phyloP scores from a whole-genome alignment of 2,113 vertebrate genomes.

The Plotosus lineatus region DNA sequence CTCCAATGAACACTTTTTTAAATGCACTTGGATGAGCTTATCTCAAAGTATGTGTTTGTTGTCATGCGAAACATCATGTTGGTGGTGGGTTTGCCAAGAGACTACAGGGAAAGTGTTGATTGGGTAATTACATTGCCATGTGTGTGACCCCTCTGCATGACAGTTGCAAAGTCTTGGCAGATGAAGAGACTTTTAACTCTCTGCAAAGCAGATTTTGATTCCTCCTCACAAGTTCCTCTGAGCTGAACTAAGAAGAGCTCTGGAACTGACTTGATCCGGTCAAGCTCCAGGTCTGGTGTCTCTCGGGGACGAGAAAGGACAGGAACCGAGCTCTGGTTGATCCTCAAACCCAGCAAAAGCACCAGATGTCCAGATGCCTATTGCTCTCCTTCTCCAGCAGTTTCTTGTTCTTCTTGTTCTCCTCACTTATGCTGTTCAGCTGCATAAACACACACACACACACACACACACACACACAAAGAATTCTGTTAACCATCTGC shows the following conservation, averaged over 20 bases:
- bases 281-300: constrained; percentile 22
- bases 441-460: constrained; percentile 49
- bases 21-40: no score
- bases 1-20: no score
- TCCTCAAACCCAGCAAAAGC: constrained; percentile 52
- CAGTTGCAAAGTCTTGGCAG: not conserved
- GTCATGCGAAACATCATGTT: no score
- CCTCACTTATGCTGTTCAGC: constrained; percentile 62
- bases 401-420: constrained; percentile 64
- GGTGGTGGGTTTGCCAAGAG: no score
- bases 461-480: constrained; percentile 11
- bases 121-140: not conserved
- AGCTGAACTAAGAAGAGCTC: not conserved
- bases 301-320: constrained; percentile 39
- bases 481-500: constrained; percentile 36
- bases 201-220: not conserved
- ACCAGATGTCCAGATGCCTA: constrained; percentile 53
- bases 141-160: not conserved
- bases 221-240: not conserved
- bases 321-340: not conserved
- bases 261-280: not conserved
- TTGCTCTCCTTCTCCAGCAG: constrained; percentile 67
- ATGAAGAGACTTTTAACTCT: not conserved
- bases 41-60: no score
- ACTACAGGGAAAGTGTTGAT: not conserved